phyloP scores from a whole-genome alignment of 2,113 vertebrate species.

The Coptodon bakossiorum region DNA sequence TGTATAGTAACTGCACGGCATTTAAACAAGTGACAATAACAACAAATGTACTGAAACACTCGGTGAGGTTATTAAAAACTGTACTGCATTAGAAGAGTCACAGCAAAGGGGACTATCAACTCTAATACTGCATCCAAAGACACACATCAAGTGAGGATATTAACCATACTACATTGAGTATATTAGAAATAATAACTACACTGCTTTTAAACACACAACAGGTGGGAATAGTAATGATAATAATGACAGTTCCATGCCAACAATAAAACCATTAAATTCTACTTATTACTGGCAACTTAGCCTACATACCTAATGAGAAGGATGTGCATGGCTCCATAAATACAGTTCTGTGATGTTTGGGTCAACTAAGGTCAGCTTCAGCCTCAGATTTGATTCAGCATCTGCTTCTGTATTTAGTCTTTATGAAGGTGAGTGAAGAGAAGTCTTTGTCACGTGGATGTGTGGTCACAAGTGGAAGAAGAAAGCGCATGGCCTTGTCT shows the following conservation, averaged over 20 bases:
- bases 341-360: not conserved
- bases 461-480: not conserved
- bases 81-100: not conserved
- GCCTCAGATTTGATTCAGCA: not conserved
- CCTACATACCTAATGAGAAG: not conserved
- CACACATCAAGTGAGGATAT: not conserved
- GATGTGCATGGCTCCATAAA: not conserved
- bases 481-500: not conserved
- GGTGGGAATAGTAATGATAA: not conserved
- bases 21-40: not conserved
- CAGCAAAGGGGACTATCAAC: not conserved
- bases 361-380: not conserved
- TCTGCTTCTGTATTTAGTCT: not conserved
- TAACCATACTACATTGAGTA: not conserved
- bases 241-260: not conserved
- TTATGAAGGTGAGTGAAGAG: not conserved
- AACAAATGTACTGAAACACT: not conserved
- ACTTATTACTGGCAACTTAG: not conserved
- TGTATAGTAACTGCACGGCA: not conserved
- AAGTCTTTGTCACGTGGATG: not conserved
- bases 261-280: not conserved
- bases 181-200: not conserved
- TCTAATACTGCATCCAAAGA: not conserved
- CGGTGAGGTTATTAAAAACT: not conserved
- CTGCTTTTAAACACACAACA: not conserved